Evolutionary conservation across 2,888 invertebrate genomes (phyloP).

Genomic region (Coecobrya sp.): DNA sequence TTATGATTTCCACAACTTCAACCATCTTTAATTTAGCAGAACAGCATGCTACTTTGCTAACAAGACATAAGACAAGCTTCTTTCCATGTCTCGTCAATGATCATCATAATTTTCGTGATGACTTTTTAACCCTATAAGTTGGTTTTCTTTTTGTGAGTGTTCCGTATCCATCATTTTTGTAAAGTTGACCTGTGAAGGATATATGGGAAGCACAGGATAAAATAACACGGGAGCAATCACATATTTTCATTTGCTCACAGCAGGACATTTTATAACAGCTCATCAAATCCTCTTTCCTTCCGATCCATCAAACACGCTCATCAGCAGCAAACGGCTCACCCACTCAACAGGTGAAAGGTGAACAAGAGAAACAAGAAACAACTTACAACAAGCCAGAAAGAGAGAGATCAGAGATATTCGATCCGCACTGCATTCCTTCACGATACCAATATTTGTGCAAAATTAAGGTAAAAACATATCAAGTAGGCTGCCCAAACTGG

Average conservation of each 20-base stretch:
- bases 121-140: slow-evolving; percentile 45
- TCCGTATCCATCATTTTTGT: not conserved
- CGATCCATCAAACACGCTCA: slow-evolving; percentile 57
- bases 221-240: slow-evolving; percentile 60
- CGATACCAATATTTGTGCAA: slow-evolving; percentile 37
- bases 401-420: not conserved
- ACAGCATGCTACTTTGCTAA: slow-evolving; percentile 58
- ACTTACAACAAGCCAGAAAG: not conserved
- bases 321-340: not conserved
- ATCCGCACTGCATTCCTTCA: slow-evolving; percentile 33
- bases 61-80: slow-evolving; percentile 52
- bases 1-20: not conserved
- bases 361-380: slow-evolving; percentile 20
- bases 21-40: slow-evolving; percentile 39
- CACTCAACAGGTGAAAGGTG: slow-evolving; percentile 41
- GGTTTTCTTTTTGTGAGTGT: not conserved
- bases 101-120: slow-evolving; percentile 43
- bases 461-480: slow-evolving; percentile 3
- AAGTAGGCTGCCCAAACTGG: slow-evolving; percentile 11
- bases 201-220: not conserved
- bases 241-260: slow-evolving; percentile 74
- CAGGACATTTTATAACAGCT: slow-evolving; percentile 69
- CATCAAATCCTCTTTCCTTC: slow-evolving; percentile 62
- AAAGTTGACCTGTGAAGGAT: slow-evolving; percentile 13
- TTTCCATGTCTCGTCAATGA: not conserved